Evolutionary conservation across 2,797 vertebrate species (phyloP), one percentile per base, ranked within the genome.

Genomic region (Allochrocebus solatus): DNA sequence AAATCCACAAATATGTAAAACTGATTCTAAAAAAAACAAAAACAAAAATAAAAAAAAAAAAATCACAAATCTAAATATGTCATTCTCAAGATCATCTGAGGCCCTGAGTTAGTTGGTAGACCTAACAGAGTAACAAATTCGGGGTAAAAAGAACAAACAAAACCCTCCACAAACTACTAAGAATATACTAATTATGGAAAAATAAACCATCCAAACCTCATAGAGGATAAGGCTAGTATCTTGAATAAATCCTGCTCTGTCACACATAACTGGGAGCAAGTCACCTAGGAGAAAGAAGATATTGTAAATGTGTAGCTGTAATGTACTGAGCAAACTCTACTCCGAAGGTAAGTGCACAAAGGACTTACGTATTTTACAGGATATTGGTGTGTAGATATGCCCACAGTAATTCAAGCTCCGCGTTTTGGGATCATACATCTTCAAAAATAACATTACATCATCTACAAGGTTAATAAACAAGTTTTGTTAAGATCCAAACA

Each of bases 151-250:
- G 55, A 78, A 41, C 17, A 57, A 24, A 36, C 24, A 61, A 4
- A 14, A 4, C 16, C 26, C 26, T 2, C 26, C 70, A 26, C 41
- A 9, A 39, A 21, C 41, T 26, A 89, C 10, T 39, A 36, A 36
- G 0, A 0, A 59, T 8, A 33, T 0, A 57, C 4, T 17, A 5
- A 81, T 41, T 33, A 46, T 11, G 48, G 39, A 80, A 95, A 94
- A 96, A 91, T 2, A 92, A 93, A 85, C 2, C 81, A 26, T 96
- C 28, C 99, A 95, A 98, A 99, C 99, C 99, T 99, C 99, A 99
- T 99, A 99, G 99, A 99, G 99, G 99, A 99, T 99, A 99, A 99
- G 99, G 99, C 99, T 99, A 99, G 99, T 99, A 99, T 99, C 99
- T 99, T 99, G 99, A 99, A 99, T 99, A 99, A 99, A 99, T 99